Evolutionary conservation across 2,113 vertebrate species (phyloP).

Genomic region (Prietella phreatophila): DNA sequence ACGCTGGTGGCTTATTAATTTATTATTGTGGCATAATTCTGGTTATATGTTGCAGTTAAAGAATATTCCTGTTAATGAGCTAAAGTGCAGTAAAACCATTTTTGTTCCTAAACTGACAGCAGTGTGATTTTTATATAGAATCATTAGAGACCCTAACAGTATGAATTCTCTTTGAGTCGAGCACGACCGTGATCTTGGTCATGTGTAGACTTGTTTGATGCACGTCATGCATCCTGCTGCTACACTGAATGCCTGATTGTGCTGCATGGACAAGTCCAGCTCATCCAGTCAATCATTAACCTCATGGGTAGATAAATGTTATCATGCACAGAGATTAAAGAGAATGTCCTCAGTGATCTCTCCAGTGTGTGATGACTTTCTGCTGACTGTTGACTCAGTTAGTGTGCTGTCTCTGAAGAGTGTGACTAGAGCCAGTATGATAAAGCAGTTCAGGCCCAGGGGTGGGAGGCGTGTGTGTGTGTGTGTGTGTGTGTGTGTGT

Average conservation of each 20-base stretch:
- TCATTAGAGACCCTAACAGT: not conserved
- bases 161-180: not conserved
- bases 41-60: not conserved
- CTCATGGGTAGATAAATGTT: not conserved
- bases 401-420: not conserved
- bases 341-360: conserved; percentile 10
- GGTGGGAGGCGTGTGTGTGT: too few species aligned
- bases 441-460: not conserved
- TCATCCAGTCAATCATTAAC: conserved; percentile 33
- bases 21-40: not conserved
- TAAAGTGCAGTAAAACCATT: not conserved
- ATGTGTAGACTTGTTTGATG: not conserved
- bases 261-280: not conserved
- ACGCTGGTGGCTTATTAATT: not conserved
- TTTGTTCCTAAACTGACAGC: not conserved
- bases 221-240: not conserved
- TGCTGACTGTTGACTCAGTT: conserved; percentile 5
- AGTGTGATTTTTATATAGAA: too few species aligned
- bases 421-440: not conserved
- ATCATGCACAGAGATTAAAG: conserved; percentile 1
- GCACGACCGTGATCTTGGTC: not conserved
- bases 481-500: not conserved
- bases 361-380: not conserved
- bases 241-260: not conserved
- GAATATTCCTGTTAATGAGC: not conserved